Base-by-base conservation (phyloP, 2,113 vertebrate genomes). In the Rutilus rutilus region DNA sequence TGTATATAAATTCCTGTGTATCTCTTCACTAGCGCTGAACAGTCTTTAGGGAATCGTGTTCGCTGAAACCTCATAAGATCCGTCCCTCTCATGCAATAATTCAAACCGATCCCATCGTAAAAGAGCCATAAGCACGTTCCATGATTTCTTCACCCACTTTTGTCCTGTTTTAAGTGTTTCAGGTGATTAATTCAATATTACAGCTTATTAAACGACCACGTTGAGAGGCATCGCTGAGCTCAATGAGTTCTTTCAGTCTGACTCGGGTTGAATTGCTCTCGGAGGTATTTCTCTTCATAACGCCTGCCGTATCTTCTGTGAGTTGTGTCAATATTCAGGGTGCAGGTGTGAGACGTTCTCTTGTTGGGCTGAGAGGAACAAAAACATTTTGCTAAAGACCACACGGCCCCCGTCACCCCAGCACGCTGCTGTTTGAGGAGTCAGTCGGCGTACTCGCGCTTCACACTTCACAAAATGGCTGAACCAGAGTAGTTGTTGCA, bases 101-200 rank as follows among this genome's bases (percentile, higher is more conserved):
- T 50, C 45, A 86, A 67, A 84, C 82, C 6, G 25, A 86, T 84
- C 59, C 64, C 69, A 9, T 81, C 77, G 75, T 86, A 50, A 88
- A 86, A 86, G 59, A 84, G 57, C 64, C 75, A 83, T 79, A 75
- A 79, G 87, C 73, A 27, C 27, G 8, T 83, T 27, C 65, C 6
- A 59, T 73, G 36, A 59, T 69, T n/a, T 23, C 39, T 62, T 88
- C 33, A 65, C 42, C 84, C 69, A 36, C 71, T 84, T 83, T 78
- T 80, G 75, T 57, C 74, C 23, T 52, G 78, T 80, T 85, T 65
- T 80, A 59, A 62, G 67, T 75, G 59, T 73, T 57, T 52, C 47
- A 60, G 39, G 47, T 84, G 81, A 86, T 88, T 86, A 86, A 86
- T 83, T 86, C 30, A 83, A 60, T 85, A 86, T 60, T 36, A 64